Evolutionary conservation across 1,140 invertebrate species (phyloP).

Genomic region (Drosophila persimilis): DNA sequence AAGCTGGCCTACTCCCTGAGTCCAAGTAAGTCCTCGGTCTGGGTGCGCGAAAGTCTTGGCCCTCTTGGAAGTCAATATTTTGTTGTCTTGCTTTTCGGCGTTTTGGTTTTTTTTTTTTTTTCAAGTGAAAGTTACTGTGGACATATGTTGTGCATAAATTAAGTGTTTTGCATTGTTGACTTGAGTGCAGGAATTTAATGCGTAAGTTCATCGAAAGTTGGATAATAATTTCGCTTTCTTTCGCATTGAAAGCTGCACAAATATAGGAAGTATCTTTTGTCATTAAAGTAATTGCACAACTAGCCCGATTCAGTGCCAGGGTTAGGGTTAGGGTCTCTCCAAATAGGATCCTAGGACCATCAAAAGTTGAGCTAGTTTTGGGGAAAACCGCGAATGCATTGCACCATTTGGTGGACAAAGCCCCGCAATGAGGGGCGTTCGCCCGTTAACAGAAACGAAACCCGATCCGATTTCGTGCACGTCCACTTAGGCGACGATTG

Average conservation of each 20-base stretch:
- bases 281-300: too few species aligned
- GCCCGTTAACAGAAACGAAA: conserved; percentile 36
- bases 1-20: conserved; percentile 91
- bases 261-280: background rate
- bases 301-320: too few species aligned
- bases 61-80: conserved; percentile 9
- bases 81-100: conserved; percentile 31
- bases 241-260: background rate
- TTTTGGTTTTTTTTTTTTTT: too few species aligned
- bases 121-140: conserved; percentile 60
- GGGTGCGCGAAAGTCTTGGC: conserved; percentile 16
- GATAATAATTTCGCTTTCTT: background rate
- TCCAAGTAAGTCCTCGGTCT: conserved; percentile 87
- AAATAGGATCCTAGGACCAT: too few species aligned
- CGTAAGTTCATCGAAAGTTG: conserved; percentile 31
- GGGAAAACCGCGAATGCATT: too few species aligned
- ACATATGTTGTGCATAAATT: conserved; percentile 64
- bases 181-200: conserved; percentile 39
- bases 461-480: conserved; percentile 55
- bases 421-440: conserved; percentile 3
- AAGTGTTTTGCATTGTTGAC: conserved; percentile 48
- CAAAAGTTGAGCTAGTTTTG: too few species aligned
- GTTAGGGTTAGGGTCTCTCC: too few species aligned
- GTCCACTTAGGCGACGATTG: conserved; percentile 58
- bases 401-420: too few species aligned